Percentiles rank a stretch among this genome's conserved stretches.
Conservation (phyloP, 2,888 invertebrate genomes). For the Sesamia inferens region DNA sequence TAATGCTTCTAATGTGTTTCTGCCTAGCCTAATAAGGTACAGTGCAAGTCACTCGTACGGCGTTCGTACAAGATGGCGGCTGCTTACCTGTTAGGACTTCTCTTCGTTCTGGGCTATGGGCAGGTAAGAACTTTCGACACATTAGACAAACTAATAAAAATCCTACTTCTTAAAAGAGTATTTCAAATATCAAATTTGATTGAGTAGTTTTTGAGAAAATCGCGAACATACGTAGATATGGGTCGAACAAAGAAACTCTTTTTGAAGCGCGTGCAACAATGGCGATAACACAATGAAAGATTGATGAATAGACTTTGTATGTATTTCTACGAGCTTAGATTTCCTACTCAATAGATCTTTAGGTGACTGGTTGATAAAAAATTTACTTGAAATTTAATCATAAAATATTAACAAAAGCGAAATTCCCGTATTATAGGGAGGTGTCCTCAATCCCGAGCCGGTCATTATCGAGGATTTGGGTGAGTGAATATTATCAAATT, state of each 20-base stretch:
- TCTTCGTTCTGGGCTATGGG: constrained; percentile 48
- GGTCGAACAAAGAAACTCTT: neutral
- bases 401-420: neutral
- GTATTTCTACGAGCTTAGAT: too few species aligned
- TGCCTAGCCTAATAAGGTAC: too few species aligned
- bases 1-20: too few species aligned
- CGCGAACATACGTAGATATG: neutral
- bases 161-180: neutral
- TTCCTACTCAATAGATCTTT: neutral
- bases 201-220: neutral
- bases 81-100: constrained; percentile 45
- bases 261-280: neutral
- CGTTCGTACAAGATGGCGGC: constrained; percentile 44
- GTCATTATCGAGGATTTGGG: constrained; percentile 58
- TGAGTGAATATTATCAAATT: constrained; percentile 34
- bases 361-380: neutral
- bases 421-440: constrained; percentile 41
- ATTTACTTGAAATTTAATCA: neutral
- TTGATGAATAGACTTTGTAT: neutral
- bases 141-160: neutral
- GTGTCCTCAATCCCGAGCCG: constrained; percentile 30
- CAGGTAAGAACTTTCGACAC: constrained; percentile 45
- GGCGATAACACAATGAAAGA: neutral
- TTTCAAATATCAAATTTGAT: neutral
- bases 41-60: constrained; percentile 17